A percentile compares a stretch with the other conserved stretches of the same genome.
These are phyloP conservation scores for Lepus americanus DNA, from an alignment of 2,113 vertebrate species.

Conservation along the genomic window DNA sequence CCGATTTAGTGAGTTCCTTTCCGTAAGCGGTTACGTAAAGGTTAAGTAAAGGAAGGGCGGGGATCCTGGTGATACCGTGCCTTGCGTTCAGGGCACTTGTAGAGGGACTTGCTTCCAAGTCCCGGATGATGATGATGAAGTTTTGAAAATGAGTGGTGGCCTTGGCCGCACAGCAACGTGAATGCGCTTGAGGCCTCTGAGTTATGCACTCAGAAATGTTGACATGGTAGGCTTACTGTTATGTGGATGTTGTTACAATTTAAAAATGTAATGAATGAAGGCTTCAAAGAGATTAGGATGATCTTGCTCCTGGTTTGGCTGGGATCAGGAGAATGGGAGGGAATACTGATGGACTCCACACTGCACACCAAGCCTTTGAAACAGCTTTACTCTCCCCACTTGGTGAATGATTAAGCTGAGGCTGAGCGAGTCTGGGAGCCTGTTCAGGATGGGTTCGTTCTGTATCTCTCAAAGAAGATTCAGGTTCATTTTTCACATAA, in stretches of 20 bases:
- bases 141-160: background rate
- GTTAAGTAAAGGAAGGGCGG: no score
- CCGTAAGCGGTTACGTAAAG: no score
- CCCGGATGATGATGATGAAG: background rate
- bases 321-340: background rate
- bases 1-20: no score
- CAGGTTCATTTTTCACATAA: background rate
- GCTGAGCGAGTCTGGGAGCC: background rate
- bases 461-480: background rate
- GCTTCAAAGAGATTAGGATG: background rate
- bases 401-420: background rate
- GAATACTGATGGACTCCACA: background rate
- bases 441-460: background rate
- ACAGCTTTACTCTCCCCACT: background rate
- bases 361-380: background rate
- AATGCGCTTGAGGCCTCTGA: background rate
- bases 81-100: no score
- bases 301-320: background rate
- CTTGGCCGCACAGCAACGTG: background rate
- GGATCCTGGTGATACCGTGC: no score
- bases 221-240: background rate
- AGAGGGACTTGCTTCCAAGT: no score
- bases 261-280: background rate
- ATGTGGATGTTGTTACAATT: background rate
- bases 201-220: background rate